These are phyloP conservation scores for Neofelis nebulosa DNA, from an alignment of 2,113 vertebrate species.

Conservation along the genomic window DNA sequence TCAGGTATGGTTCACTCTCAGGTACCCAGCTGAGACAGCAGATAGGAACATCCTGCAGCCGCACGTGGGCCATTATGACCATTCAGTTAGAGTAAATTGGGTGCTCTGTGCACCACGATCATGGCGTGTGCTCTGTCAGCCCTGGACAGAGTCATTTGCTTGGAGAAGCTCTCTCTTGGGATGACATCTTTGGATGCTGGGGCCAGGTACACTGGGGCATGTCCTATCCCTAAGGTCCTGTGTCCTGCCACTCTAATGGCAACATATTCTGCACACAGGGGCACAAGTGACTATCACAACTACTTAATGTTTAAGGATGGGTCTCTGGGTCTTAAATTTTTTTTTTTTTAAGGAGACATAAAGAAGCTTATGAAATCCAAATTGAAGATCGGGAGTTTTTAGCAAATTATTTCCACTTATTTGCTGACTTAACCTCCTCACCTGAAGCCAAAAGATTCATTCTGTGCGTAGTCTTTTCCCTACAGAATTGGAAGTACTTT, in stretches of 20 bases:
- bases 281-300: background rate
- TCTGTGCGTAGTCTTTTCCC: background rate
- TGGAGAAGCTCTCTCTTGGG: background rate
- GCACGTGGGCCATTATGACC: accelerated
- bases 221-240: background rate
- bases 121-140: accelerated
- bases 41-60: background rate
- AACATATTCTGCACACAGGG: no score
- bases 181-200: no score
- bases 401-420: background rate
- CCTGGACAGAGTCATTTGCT: no score
- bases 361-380: background rate
- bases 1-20: background rate
- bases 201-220: background rate
- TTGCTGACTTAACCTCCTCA: no score
- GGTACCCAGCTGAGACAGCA: background rate
- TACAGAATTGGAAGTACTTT: background rate
- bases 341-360: background rate
- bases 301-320: background rate
- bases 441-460: background rate
- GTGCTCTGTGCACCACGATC: background rate
- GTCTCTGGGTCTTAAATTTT: background rate
- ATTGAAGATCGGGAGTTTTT: background rate
- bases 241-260: background rate
- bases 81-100: background rate